A percentile compares a stretch with the other conserved stretches of the same genome.
Evolutionary conservation across 2,113 vertebrate species (phyloP).

Genomic region (Gymnogyps californianus): DNA sequence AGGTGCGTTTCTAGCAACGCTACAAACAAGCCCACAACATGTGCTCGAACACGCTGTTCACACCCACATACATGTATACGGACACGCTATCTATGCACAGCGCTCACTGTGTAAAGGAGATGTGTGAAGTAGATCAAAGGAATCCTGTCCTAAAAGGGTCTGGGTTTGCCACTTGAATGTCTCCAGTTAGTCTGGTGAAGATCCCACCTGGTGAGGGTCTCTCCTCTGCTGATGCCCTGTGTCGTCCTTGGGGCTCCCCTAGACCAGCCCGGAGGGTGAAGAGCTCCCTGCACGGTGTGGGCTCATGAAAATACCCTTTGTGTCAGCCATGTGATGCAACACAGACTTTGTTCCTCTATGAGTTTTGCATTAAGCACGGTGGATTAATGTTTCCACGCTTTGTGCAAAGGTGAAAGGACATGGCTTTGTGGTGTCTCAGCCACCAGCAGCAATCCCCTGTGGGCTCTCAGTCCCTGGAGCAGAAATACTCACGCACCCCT

Average conservation of each 20-base stretch:
- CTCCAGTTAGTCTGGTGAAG: neutral
- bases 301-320: neutral
- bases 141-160: neutral
- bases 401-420: neutral
- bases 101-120: neutral
- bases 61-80: accelerated
- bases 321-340: neutral
- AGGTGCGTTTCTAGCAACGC: neutral
- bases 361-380: neutral
- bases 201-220: neutral
- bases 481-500: neutral
- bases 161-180: neutral
- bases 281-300: neutral
- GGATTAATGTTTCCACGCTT: neutral
- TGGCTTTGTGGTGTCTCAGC: neutral
- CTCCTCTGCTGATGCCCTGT: neutral
- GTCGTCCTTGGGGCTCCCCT: neutral
- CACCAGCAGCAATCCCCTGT: neutral
- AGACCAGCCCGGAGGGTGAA: neutral
- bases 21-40: neutral
- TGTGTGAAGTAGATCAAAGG: neutral
- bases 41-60: accelerated
- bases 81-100: too few relatives aligned
- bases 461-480: neutral
- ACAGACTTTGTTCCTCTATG: neutral